phyloP scores from a whole-genome alignment of 2,113 vertebrate species.

The Kryptolebias marmoratus region DNA sequence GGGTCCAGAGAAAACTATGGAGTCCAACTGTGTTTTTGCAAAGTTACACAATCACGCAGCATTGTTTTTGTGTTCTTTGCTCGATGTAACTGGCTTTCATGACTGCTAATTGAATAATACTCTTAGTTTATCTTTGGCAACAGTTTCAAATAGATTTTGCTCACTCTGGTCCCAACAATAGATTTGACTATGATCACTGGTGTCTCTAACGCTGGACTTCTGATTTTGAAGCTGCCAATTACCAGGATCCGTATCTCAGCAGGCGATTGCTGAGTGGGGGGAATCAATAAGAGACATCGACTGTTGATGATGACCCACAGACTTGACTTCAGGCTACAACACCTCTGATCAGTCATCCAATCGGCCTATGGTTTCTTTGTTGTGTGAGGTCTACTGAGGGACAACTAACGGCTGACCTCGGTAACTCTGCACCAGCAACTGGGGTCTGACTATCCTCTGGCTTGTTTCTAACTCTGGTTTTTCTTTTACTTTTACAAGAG shows the following conservation, averaged over 20 bases:
- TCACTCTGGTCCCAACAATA: too few species aligned
- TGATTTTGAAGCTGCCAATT: neutral
- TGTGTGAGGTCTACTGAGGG: neutral
- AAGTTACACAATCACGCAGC: too few species aligned
- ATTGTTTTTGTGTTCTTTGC: too few species aligned
- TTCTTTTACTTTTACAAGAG: neutral
- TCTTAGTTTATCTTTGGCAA: too few species aligned
- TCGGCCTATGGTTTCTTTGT: neutral
- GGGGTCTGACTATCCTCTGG: neutral
- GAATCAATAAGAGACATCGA: neutral
- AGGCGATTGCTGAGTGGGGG: neutral
- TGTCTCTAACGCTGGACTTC: neutral
- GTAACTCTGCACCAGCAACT: neutral
- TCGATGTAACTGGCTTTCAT: too few species aligned
- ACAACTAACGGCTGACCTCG: neutral
- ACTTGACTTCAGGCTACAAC: neutral
- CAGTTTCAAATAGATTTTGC: too few species aligned
- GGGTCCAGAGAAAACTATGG: too few species aligned
- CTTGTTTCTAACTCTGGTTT: neutral
- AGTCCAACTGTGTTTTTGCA: too few species aligned
- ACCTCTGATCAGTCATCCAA: neutral
- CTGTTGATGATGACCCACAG: neutral
- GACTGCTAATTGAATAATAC: too few species aligned
- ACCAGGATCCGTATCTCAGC: neutral
- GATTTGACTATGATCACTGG: neutral